phyloP scores from a whole-genome alignment of 2,797 vertebrate genomes.

The Gephyroberyx darwinii region DNA sequence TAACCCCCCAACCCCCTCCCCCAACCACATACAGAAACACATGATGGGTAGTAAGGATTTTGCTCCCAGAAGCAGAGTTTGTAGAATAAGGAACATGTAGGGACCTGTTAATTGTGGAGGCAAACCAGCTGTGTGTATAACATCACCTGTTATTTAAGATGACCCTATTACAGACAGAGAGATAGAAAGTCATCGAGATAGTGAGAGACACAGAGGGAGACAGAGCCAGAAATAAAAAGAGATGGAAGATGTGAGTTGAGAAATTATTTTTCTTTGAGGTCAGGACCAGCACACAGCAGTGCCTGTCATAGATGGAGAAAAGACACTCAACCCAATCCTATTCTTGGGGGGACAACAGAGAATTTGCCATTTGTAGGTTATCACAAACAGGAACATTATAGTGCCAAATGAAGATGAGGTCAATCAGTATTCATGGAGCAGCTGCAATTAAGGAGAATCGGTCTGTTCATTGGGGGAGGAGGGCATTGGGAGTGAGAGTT shows the following conservation, averaged over 20 bases:
- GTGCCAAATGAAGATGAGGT: conserved; percentile 32
- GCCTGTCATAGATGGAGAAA: no score
- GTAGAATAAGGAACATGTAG: conserved; percentile 34
- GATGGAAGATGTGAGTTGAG: no score
- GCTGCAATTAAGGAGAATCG: conserved; percentile 23
- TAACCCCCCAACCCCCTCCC: conserved; percentile 5
- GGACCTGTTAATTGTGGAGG: conserved; percentile 8
- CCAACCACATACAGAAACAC: background rate
- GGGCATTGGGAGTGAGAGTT: conserved; percentile 18
- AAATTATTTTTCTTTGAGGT: no score
- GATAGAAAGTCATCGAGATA: background rate
- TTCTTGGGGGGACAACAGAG: background rate
- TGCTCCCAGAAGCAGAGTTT: conserved; percentile 24
- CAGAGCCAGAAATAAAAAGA: no score
- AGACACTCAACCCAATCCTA: background rate
- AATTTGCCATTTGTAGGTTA: background rate
- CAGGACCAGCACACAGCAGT: no score
- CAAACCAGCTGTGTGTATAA: conserved; percentile 1
- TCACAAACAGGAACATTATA: conserved; percentile 46
- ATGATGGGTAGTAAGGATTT: conserved; percentile 11
- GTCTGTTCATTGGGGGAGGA: conserved; percentile 15
- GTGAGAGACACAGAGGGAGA: no score
- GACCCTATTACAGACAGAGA: background rate
- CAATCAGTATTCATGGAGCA: conserved; percentile 21
- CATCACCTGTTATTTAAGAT: background rate